Conservation (phyloP, 2,797 vertebrate species). For the Cyprinella venusta region DNA sequence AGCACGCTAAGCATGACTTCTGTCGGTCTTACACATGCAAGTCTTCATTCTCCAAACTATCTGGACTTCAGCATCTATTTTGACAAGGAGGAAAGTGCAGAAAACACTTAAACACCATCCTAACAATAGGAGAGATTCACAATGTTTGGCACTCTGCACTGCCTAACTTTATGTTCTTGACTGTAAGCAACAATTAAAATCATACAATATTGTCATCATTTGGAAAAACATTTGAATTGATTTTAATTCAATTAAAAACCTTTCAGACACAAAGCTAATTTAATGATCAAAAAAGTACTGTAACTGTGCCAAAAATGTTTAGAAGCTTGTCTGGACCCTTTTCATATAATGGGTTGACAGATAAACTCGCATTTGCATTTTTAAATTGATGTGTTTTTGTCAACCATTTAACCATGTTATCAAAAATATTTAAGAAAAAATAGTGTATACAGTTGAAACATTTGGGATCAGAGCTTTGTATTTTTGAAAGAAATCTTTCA, state of each 20-base stretch:
- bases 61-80: background rate
- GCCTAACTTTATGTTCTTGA: background rate
- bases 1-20: constrained; percentile 54
- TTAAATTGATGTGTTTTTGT: background rate
- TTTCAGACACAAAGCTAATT: background rate
- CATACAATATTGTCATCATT: background rate
- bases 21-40: constrained; percentile 36
- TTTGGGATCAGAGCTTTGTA: background rate
- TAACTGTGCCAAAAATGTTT: background rate
- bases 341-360: background rate
- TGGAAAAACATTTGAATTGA: background rate
- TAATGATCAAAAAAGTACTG: background rate
- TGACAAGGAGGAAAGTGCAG: constrained; percentile 1
- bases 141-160: background rate
- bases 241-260: background rate
- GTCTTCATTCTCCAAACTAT: constrained; percentile 15
- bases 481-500: background rate
- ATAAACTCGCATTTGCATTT: background rate
- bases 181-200: background rate
- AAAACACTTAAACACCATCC: background rate
- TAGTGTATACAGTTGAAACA: background rate
- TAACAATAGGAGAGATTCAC: background rate
- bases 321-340: background rate
- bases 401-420: background rate
- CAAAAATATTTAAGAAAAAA: background rate